Base-by-base conservation (phyloP, 1,140 invertebrate genomes). In the Eulimnadia texana region DNA sequence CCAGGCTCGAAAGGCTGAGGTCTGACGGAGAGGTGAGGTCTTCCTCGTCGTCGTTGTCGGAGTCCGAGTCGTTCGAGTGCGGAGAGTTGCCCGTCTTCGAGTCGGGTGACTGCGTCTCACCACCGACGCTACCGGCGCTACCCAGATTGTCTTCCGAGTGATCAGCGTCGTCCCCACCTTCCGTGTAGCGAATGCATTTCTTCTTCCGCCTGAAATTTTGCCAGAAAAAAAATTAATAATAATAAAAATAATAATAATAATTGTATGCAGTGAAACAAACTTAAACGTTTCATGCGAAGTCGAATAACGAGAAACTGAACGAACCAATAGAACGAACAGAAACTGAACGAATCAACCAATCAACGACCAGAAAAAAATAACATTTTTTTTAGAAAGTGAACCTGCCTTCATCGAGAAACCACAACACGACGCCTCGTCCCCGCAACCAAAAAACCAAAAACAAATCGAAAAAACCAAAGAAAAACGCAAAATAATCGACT, bases 141-240 rank as follows among this genome's bases (percentile, higher is more conserved):
- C 85, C 84, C 64, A 84, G 71, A 68, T 86, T 86, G 65, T 90
- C 87, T 70, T 87, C 84, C 61, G 83, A 85, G 64, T 82, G 81
- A 67, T 88, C 87, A 42, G 64, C 68, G 58, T 61, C 64, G 50
- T 66, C 66, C 82, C 85, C 64, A 65, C 76, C 69, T 74, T 84
- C 81, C 83, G 92, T 86, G 77, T 94, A 95, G 64, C 92, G 85
- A 73, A 95, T 90, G 80, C 93, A 97, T 79, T 95, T 96, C 79
- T 97, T 97, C 82, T 98, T 97, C 80, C 93, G 88, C 80, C 93
- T 96, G 80, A 28, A 84, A 82, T n/a, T n/a, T n/a, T n/a, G n/a
- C n/a, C n/a, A n/a, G n/a, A 70, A 66, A 54, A 55, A 60, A 16
- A 42, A 51, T 49, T 23, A 19, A 60, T 22, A 33, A 24, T 47